Base-by-base conservation (phyloP, 2,797 vertebrate genomes). In the Sardinella longiceps region DNA sequence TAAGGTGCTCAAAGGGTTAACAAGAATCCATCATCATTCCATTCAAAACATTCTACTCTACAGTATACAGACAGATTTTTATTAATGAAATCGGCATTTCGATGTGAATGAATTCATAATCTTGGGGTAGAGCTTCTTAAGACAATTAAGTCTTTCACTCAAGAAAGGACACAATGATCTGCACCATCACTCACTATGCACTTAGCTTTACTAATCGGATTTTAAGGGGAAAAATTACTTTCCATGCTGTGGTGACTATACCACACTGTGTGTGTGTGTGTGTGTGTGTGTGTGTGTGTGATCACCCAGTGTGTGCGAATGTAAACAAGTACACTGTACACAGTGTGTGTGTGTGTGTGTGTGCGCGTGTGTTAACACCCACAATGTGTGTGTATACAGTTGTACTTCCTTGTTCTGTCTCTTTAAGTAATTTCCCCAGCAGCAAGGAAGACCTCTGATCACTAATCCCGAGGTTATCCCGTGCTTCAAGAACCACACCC, bases 401-500 rank as follows among this genome's bases (percentile, higher is more conserved):
- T 74, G 30, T 18, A 37, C 12, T 74, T 37, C 66, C 66, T 37
- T 74, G 30, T 50, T 84, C 28, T 39, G 28, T 45, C 6, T 43
- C 46, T 84, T 84, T 84, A 20, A 80, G 33, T 7, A n/a, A 53
- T 77, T 58, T 84, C 50, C 74, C 53, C 23, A 28, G 48, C 28
- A 28, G 37, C 66, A 14, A n/a, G 28, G 48, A n/a, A 77, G 45
- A 56, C 18, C 83, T 89, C 87, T 51, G 45, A 56, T 10, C 83
- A 89, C 87, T 88, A 81, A 89, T 45, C 88, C 87, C 45, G 18
- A 90, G 87, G 9, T 82, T 5, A 86, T 89, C 91, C 81, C 53
- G 80, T 92, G 92, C 80, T 89, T 89, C 77, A 77, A 37, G 84
- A 85, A 85, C 53, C 85, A 92, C 20, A 4, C 81, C 85, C 90